phyloP scores from a whole-genome alignment of 2,113 vertebrate species.

The Hoplias malabaricus region DNA sequence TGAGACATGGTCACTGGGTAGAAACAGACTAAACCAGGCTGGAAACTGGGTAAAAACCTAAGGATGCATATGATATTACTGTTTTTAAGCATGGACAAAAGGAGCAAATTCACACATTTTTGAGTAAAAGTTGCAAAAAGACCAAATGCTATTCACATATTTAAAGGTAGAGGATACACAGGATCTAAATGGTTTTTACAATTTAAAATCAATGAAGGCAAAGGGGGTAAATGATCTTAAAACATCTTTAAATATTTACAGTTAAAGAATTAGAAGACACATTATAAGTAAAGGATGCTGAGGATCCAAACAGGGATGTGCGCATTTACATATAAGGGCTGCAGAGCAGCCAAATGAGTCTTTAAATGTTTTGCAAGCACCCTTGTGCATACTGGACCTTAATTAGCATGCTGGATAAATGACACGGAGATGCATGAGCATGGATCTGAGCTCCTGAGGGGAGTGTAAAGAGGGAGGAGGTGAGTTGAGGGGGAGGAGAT shows the following conservation, averaged over 20 bases:
- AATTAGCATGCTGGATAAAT: neutral
- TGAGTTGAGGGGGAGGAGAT: constrained; percentile 37
- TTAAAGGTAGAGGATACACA: neutral
- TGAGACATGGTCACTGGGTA: too few species aligned
- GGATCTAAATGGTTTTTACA: neutral
- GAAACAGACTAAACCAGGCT: too few species aligned
- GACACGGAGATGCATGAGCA: neutral
- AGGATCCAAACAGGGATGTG: too few species aligned
- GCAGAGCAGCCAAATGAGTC: neutral
- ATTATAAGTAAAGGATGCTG: neutral
- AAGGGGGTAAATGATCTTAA: too few species aligned
- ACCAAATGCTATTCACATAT: neutral
- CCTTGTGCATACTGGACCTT: neutral
- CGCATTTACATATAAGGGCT: neutral
- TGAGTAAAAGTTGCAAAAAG: neutral
- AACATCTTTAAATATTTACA: neutral
- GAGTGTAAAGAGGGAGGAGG: constrained; percentile 49
- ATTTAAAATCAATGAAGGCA: too few species aligned
- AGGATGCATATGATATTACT: too few species aligned
- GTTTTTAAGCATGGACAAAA: too few species aligned
- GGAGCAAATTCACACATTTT: too few species aligned
- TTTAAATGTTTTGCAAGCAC: neutral
- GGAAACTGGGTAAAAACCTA: too few species aligned
- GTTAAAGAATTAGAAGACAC: neutral
- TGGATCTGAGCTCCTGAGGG: constrained; percentile 1